Evolutionary conservation across 2,888 invertebrate species (phyloP), one percentile per base, ranked within the genome.

Genomic region (Hololepta plana): DNA sequence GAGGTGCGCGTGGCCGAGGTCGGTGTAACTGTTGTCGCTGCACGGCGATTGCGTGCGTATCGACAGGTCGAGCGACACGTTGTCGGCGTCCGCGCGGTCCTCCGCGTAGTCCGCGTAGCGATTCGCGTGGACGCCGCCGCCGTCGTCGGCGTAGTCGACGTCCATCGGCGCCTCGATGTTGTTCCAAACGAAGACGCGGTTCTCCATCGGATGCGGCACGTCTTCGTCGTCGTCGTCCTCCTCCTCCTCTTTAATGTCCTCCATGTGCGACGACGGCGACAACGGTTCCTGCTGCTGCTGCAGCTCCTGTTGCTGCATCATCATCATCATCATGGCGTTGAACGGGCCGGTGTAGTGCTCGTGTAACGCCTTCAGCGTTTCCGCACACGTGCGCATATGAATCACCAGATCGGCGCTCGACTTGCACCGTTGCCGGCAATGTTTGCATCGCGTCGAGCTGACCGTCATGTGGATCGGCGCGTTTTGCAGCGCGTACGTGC

Each of bases 361-460:
- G 25, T 28, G 28, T 3, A 35, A 31, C 12, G 41, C 39, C 34
- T 51, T 59, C 25, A 53, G 49, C 15, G 67, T 64, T 38, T 64
- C 70, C 4, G 55, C 53, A 45, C 85, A 85, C 17, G 67, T 69
- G 51, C 72, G 69, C 49, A 82, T 58, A 47, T 87, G 87, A 31
- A 68, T 57, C 34, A 72, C 60, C 24, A 87, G 60, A 54, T 84
- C 85, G 3, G 71, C 65, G 39, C 79, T 80, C 13, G 79, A 80
- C 55, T 85, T 85, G 53, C 84, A 87, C 32, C 84, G 65, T 49
- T 81, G 82, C 35, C 84, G 67, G 49, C 87, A 87, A 47, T 75
- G 72, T 51, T 82, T 82, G 48, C 87, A 87, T 31, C 85, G 65
- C 25, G 80, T 76, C 8, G 81, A 77, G 34, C 73, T 68, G 41